Evolutionary conservation across 2,113 vertebrate genomes (phyloP).

Genomic region (Pelvicachromis taeniatus): DNA sequence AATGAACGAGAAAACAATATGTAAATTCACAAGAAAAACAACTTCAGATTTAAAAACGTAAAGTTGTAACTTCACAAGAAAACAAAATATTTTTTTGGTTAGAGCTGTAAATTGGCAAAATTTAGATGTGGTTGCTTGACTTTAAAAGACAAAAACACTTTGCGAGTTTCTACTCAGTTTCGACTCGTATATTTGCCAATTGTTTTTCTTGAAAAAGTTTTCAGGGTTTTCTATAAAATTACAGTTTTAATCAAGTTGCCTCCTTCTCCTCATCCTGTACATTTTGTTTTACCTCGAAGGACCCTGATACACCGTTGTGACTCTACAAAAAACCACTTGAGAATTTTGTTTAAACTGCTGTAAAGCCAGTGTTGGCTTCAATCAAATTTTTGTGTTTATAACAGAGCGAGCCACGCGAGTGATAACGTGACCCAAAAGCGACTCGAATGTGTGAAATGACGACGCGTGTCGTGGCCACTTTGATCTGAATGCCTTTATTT

Average conservation of each 20-base stretch:
- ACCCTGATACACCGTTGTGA: neutral
- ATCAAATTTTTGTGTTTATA: slow-evolving; percentile 29
- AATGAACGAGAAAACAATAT: neutral
- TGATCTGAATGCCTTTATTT: slow-evolving; percentile 62
- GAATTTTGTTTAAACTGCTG: slow-evolving; percentile 49
- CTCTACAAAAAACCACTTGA: slow-evolving; percentile 24
- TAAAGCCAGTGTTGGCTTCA: slow-evolving; percentile 41
- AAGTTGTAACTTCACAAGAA: neutral
- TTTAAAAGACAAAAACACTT: too few species aligned
- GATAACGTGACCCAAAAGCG: neutral
- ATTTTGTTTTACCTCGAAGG: neutral
- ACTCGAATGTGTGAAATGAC: slow-evolving; percentile 24
- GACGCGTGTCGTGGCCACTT: slow-evolving; percentile 51
- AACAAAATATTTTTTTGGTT: neutral
- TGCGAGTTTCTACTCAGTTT: neutral
- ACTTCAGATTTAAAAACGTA: neutral
- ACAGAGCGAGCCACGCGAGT: slow-evolving; percentile 32
- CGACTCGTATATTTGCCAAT: neutral
- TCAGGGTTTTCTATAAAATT: neutral
- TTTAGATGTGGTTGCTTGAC: too few species aligned
- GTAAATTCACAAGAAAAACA: neutral
- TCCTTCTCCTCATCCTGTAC: neutral
- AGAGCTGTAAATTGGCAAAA: too few species aligned
- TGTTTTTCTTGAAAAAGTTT: neutral
- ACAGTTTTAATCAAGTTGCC: neutral